Evolutionary conservation across 2,113 vertebrate species (phyloP).

Genomic region (Erpornis zantholeuca): DNA sequence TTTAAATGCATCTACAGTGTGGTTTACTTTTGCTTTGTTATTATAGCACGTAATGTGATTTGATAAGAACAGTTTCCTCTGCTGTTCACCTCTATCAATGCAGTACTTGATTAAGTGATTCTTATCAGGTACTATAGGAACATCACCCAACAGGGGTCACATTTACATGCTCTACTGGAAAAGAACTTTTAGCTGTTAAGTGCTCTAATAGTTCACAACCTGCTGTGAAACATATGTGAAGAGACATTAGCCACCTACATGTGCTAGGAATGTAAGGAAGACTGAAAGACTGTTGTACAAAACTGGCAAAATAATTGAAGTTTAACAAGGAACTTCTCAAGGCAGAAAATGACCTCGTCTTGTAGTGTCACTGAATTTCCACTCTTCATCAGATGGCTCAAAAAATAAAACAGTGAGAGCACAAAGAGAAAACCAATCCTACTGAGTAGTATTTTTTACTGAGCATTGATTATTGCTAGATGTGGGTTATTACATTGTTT

Average conservation of each 20-base stretch:
- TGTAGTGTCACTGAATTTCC: conserved; percentile 59
- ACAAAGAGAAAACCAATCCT: conserved; percentile 15
- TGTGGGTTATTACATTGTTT: not conserved
- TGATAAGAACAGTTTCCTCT: not conserved
- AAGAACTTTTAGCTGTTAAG: conserved; percentile 66
- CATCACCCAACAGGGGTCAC: conserved; percentile 62
- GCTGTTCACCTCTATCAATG: not conserved
- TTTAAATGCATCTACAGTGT: not conserved
- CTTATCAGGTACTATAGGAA: conserved; percentile 52
- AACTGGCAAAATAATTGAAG: conserved; percentile 72
- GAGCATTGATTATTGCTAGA: conserved; percentile 29
- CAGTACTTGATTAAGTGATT: conserved; percentile 39
- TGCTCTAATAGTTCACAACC: conserved; percentile 64
- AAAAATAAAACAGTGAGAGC: conserved; percentile 29
- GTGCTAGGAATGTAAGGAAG: conserved; percentile 64
- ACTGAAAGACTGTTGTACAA: conserved; percentile 52
- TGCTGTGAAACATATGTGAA: conserved; percentile 75
- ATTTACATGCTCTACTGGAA: conserved; percentile 68
- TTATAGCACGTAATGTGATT: not conserved
- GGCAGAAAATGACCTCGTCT: conserved; percentile 62
- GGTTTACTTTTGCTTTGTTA: not conserved
- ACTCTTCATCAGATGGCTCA: conserved; percentile 15
- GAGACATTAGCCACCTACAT: conserved; percentile 73
- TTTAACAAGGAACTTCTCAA: conserved; percentile 65
- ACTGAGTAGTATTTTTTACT: not conserved